These are phyloP conservation scores for Amphipyra tragopoginis DNA, from an alignment of 2,888 invertebrate species.

Conservation along the genomic window DNA sequence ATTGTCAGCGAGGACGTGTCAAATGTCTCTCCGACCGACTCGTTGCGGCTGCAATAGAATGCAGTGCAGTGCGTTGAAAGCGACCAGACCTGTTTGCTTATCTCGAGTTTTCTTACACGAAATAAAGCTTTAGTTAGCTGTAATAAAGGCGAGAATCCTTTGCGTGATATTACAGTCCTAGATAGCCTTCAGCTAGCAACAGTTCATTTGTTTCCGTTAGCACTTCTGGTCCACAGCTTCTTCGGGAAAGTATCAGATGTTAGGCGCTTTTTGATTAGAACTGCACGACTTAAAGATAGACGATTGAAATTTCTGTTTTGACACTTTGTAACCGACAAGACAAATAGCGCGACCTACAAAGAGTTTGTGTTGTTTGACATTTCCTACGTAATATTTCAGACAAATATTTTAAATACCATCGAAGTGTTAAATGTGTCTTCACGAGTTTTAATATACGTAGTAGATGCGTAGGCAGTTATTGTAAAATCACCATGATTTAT, in stretches of 20 bases:
- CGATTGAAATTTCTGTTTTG: conserved; percentile 61
- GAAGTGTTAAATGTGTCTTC: conserved; percentile 71
- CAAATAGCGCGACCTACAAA: conserved; percentile 66
- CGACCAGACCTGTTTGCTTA: conserved; percentile 82
- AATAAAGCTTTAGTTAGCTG: conserved; percentile 61
- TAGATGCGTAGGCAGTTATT: conserved; percentile 43
- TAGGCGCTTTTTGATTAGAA: conserved; percentile 79
- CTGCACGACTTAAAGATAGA: conserved; percentile 73
- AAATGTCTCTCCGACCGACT: conserved; percentile 84
- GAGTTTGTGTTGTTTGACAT: conserved; percentile 56
- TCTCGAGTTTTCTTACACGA: conserved; percentile 64
- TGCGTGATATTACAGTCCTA: conserved; percentile 59
- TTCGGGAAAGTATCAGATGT: conserved; percentile 83
- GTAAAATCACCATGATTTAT: conserved; percentile 68
- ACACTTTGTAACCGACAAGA: conserved; percentile 66
- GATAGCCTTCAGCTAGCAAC: conserved; percentile 80
- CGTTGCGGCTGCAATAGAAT: conserved; percentile 85
- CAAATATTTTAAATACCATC: conserved; percentile 67
- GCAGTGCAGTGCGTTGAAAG: conserved; percentile 81
- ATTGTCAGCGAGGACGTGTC: conserved; percentile 84
- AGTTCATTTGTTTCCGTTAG: conserved; percentile 88
- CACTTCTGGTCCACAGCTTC: conserved; percentile 80
- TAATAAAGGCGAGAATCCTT: conserved; percentile 60
- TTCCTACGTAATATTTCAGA: conserved; percentile 61
- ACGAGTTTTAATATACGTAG: conserved; percentile 61